Evolutionary conservation across 2,113 vertebrate species (phyloP).

Genomic region (Nettapus auritus): DNA sequence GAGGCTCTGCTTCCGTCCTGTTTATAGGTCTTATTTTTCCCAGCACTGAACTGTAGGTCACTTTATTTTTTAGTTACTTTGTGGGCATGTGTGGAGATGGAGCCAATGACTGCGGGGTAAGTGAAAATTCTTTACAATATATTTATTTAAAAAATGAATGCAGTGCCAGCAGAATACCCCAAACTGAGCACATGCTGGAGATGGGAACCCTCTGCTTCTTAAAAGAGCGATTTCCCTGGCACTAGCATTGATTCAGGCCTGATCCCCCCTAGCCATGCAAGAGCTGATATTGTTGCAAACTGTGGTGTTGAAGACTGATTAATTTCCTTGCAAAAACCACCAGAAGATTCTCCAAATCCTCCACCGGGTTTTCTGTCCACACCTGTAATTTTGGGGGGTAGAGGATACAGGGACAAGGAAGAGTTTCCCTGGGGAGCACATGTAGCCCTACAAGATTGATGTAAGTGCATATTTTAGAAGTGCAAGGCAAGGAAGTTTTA

Average conservation of each 20-base stretch:
- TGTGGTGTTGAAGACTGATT: background rate
- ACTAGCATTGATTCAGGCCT: background rate
- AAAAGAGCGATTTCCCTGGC: background rate
- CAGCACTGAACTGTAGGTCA: background rate
- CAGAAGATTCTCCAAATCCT: background rate
- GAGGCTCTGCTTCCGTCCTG: background rate
- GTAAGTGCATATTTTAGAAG: background rate
- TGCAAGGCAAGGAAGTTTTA: background rate
- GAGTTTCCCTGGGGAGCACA: background rate
- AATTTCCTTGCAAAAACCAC: background rate
- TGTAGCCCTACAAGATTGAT: background rate
- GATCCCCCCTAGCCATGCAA: background rate
- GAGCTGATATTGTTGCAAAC: background rate
- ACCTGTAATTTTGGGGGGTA: background rate
- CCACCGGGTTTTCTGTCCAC: background rate
- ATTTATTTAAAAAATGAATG: background rate
- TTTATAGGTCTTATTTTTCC: background rate
- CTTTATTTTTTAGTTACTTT: slow-evolving; percentile 75
- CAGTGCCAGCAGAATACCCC: background rate
- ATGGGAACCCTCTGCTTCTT: background rate
- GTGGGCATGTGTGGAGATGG: slow-evolving; percentile 87
- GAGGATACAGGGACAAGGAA: background rate
- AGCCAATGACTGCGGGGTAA: slow-evolving; percentile 86
- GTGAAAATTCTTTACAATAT: slow-evolving; percentile 8
- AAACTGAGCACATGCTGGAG: background rate